Conservation (phyloP, 2,113 vertebrate species). For the Egretta garzetta region DNA sequence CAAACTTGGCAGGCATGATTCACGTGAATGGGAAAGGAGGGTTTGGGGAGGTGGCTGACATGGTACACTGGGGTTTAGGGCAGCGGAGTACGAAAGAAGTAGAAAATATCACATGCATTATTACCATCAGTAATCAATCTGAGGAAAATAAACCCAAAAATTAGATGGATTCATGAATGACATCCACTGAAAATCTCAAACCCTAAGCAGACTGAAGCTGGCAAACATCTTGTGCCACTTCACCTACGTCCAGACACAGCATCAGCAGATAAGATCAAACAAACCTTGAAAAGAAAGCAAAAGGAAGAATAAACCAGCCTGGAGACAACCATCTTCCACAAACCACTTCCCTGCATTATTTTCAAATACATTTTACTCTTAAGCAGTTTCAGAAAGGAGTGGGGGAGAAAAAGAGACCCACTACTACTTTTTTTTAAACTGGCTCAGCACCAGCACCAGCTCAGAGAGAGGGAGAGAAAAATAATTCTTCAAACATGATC, state of each 20-base stretch:
- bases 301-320: constrained; percentile 49
- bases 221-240: neutral
- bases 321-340: constrained; percentile 60
- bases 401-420: constrained; percentile 26
- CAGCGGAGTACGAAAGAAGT: neutral
- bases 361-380: constrained; percentile 50
- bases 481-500: constrained; percentile 51
- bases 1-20: constrained; percentile 26
- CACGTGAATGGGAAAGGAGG: neutral
- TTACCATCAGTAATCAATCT: constrained; percentile 38
- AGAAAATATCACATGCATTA: constrained; percentile 22
- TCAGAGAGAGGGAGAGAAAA: constrained; percentile 60
- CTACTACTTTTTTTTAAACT: neutral
- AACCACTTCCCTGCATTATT: constrained; percentile 75
- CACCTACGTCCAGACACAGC: constrained; percentile 7
- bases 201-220: constrained; percentile 20
- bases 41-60: neutral
- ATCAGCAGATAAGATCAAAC: constrained; percentile 57
- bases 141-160: neutral
- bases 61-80: neutral
- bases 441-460: constrained; percentile 48
- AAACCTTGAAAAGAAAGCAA: constrained; percentile 53
- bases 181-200: constrained; percentile 6
- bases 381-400: constrained; percentile 34
- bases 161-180: neutral